Percentiles rank a stretch among this genome's conserved stretches.
Evolutionary conservation across 2,888 invertebrate species (phyloP).

Genomic region (Eledona agricola): DNA sequence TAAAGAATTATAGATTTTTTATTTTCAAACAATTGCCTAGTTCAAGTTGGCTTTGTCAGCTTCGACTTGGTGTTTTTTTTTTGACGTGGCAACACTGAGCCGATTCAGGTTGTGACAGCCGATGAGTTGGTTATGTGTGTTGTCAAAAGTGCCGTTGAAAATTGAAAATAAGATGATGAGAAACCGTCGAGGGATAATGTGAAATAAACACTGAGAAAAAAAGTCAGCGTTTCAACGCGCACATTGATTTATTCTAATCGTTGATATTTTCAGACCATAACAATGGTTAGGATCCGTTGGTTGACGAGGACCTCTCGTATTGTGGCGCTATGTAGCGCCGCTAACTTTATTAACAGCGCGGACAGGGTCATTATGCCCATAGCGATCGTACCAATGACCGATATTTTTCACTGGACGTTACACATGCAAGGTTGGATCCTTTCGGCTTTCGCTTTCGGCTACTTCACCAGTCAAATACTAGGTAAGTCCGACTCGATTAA

Average conservation of each 20-base stretch:
- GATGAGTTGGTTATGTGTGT: too few species aligned
- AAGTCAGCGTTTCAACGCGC: too few species aligned
- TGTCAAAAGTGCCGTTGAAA: too few species aligned
- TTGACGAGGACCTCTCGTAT: slow-evolving; percentile 67
- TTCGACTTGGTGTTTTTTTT: too few species aligned
- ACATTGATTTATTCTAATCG: slow-evolving; percentile 4
- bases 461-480: slow-evolving; percentile 77
- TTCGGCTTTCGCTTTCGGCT: slow-evolving; percentile 79
- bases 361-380: slow-evolving; percentile 82
- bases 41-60: too few species aligned
- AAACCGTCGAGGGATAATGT: too few species aligned
- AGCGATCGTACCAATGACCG: slow-evolving; percentile 78
- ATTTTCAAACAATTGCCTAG: too few species aligned
- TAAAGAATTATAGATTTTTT: too few species aligned
- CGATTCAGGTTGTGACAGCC: too few species aligned
- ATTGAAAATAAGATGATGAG: too few species aligned
- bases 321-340: slow-evolving; percentile 74
- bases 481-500: slow-evolving; percentile 47
- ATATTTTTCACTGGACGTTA: slow-evolving; percentile 74
- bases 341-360: slow-evolving; percentile 81
- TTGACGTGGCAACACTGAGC: too few species aligned
- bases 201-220: too few species aligned
- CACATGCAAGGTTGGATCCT: slow-evolving; percentile 79
- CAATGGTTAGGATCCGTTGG: slow-evolving; percentile 64
- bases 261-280: slow-evolving; percentile 29